Conservation (phyloP, 2,113 vertebrate species). For the Actenoides hombroni region DNA sequence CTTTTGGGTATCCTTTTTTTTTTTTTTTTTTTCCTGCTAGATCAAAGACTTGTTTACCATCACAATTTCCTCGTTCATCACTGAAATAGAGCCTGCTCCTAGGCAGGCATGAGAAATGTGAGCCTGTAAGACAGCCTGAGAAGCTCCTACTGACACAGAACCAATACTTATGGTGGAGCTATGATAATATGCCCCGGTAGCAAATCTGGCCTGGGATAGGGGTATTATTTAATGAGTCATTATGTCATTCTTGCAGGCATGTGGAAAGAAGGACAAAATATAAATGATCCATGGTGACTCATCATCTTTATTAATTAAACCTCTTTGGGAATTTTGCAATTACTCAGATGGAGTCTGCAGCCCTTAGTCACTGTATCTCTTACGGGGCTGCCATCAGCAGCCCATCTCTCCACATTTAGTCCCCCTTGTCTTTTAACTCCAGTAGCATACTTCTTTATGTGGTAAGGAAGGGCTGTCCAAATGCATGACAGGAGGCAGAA, state of each 20-base stretch:
- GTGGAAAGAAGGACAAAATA: not conserved
- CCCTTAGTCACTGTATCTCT: not conserved
- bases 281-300: not conserved
- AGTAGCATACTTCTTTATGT: fast-evolving
- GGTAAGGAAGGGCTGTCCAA: not conserved
- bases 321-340: not conserved
- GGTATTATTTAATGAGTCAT: not conserved
- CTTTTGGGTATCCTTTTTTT: conserved; percentile 2
- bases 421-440: not conserved
- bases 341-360: not conserved
- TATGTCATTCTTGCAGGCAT: not conserved
- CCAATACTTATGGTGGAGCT: not conserved
- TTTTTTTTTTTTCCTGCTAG: not conserved
- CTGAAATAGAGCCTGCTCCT: not conserved
- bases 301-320: not conserved
- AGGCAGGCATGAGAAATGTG: not conserved
- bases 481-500: not conserved
- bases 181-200: not conserved
- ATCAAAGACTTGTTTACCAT: conserved; percentile 44
- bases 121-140: not conserved
- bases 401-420: not conserved
- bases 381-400: not conserved
- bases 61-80: conserved; percentile 5
- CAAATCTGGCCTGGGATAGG: not conserved
- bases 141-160: not conserved